Conservation (phyloP, 2,888 invertebrate species). For the Apotomis betuletana region DNA sequence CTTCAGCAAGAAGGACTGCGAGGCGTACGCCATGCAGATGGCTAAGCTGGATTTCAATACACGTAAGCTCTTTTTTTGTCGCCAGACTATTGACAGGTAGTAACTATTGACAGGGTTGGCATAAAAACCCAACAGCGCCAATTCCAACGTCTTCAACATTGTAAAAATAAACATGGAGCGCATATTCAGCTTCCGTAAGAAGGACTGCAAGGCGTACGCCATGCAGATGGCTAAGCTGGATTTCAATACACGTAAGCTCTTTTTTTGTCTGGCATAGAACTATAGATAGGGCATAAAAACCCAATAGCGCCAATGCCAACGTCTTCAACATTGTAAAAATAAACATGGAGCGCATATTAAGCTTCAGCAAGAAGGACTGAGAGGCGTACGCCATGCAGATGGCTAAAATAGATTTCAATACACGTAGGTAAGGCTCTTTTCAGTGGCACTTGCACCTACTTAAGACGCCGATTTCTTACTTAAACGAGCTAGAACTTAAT, state of each 20-base stretch:
- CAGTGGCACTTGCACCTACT: too few species aligned
- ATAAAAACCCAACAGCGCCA: too few species aligned
- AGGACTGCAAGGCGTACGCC: constrained; percentile 98
- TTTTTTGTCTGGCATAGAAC: background rate
- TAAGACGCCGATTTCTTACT: too few species aligned
- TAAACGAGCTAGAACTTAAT: too few species aligned
- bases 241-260: constrained; percentile 91
- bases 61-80: constrained; percentile 81
- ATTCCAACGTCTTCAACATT: too few species aligned
- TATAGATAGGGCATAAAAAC: too few species aligned
- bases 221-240: constrained; percentile 98
- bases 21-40: constrained; percentile 98
- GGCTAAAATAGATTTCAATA: constrained; percentile 98
- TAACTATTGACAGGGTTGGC: too few species aligned
- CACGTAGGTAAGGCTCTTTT: constrained; percentile 75
- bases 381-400: constrained; percentile 98
- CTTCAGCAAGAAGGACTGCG: constrained; percentile 99
- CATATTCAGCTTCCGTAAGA: constrained; percentile 99
- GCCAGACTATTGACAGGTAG: too few species aligned
- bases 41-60: constrained; percentile 98
- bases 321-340: constrained; percentile 82
- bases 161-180: constrained; percentile 97
- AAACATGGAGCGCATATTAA: constrained; percentile 99
- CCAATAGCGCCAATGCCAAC: too few species aligned
- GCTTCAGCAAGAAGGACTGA: constrained; percentile 99